Evolutionary conservation across 2,888 invertebrate genomes (phyloP).

Genomic region (Syrista parreyssii): DNA sequence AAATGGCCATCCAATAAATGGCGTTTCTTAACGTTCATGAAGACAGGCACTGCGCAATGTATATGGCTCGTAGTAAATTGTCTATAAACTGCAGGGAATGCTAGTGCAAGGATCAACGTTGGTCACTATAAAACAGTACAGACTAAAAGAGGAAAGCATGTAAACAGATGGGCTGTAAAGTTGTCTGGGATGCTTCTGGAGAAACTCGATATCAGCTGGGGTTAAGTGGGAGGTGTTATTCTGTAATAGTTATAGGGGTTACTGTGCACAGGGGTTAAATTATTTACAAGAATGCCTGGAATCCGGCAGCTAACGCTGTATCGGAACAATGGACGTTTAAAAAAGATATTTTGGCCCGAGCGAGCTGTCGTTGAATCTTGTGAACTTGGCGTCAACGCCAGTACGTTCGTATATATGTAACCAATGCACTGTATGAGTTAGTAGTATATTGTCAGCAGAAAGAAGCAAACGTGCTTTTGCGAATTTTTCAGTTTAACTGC

Average conservation of each 20-base stretch:
- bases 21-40: neutral
- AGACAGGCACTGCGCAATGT: neutral
- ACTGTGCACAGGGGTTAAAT: neutral
- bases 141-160: neutral
- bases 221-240: neutral
- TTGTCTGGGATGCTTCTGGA: neutral
- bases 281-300: neutral
- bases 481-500: neutral
- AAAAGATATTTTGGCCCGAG: neutral
- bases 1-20: neutral
- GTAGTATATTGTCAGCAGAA: neutral
- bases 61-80: neutral
- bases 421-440: neutral
- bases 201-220: neutral
- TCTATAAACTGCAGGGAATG: neutral
- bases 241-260: neutral
- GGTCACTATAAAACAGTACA: neutral
- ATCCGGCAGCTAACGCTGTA: neutral
- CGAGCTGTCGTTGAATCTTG: neutral
- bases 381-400: neutral
- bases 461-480: neutral
- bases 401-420: neutral
- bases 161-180: neutral
- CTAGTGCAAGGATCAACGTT: neutral
- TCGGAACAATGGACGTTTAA: neutral